Conservation (phyloP, 2,888 invertebrate species). For the Pyrocoelia pectoralis region DNA sequence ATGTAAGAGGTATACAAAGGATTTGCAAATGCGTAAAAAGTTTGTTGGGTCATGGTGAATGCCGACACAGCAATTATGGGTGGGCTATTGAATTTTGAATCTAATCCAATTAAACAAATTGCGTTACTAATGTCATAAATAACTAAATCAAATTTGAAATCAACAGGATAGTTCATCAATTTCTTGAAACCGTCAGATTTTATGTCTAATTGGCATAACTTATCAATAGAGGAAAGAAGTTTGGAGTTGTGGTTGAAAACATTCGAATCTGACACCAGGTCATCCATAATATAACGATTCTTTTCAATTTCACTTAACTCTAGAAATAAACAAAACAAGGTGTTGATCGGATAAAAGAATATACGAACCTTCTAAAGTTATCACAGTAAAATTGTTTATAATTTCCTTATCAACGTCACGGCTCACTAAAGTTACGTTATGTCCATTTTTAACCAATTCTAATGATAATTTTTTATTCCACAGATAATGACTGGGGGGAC, state of each 20-base stretch:
- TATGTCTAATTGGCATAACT: conserved; percentile 34
- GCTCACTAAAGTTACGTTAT: conserved; percentile 17
- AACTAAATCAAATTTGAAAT: conserved; percentile 42
- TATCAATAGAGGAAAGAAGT: too few relatives aligned
- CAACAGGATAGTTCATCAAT: conserved; percentile 38
- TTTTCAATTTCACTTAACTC: neutral
- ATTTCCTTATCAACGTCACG: conserved; percentile 6
- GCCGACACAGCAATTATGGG: conserved; percentile 40
- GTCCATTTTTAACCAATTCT: conserved; percentile 1
- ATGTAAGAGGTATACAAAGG: conserved; percentile 41
- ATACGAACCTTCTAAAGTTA: too few relatives aligned
- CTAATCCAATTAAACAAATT: conserved; percentile 40
- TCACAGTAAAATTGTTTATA: too few relatives aligned
- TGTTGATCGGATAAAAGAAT: too few relatives aligned
- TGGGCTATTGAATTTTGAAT: conserved; percentile 40
- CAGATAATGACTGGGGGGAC: conserved; percentile 19
- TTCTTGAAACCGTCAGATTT: conserved; percentile 30
- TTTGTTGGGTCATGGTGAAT: conserved; percentile 31
- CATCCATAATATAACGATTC: too few relatives aligned
- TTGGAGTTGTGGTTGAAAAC: too few relatives aligned
- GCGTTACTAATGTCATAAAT: conserved; percentile 38
- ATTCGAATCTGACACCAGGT: too few relatives aligned
- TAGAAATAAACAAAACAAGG: too few relatives aligned
- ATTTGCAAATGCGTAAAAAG: conserved; percentile 33
- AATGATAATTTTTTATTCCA: conserved; percentile 14